phyloP scores from a whole-genome alignment of 2,797 vertebrate species.

The Acanthornis magna region DNA sequence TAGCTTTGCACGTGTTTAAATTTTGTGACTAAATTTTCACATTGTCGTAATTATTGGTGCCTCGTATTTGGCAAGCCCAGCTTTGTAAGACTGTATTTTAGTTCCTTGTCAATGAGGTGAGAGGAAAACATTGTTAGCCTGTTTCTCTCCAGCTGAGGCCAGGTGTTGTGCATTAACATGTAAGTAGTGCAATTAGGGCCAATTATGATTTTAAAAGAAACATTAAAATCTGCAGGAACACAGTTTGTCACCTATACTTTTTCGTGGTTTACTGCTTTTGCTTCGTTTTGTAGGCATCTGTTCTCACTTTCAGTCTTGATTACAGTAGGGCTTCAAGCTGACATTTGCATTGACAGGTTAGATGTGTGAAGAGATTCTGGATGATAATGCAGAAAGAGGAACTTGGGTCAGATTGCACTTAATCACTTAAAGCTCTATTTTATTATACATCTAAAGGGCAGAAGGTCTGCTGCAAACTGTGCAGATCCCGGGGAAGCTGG shows the following conservation, averaged over 20 bases:
- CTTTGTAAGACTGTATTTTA: slow-evolving; percentile 52
- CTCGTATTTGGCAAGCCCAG: slow-evolving; percentile 55
- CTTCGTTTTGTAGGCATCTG: slow-evolving; percentile 14
- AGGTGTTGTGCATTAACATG: slow-evolving; percentile 76
- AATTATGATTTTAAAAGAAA: slow-evolving; percentile 61
- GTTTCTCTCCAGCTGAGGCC: slow-evolving; percentile 72
- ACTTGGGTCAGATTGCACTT: not conserved
- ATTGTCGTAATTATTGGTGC: slow-evolving; percentile 53
- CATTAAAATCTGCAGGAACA: slow-evolving; percentile 53
- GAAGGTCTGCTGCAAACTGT: not conserved
- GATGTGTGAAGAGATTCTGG: not conserved
- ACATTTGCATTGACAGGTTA: not conserved
- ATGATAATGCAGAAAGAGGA: not conserved
- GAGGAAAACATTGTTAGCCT: slow-evolving; percentile 61
- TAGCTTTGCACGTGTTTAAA: slow-evolving; percentile 43
- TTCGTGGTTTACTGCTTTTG: slow-evolving; percentile 4
- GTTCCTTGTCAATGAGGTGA: slow-evolving; percentile 60
- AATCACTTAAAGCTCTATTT: not conserved
- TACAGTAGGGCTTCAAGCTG: slow-evolving; percentile 23
- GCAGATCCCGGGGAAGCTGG: not conserved
- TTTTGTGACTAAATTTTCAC: slow-evolving; percentile 42
- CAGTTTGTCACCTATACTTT: slow-evolving; percentile 33
- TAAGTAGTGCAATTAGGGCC: slow-evolving; percentile 70
- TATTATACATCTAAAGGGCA: not conserved
- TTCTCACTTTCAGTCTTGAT: slow-evolving; percentile 36